Conservation (phyloP, 2,888 invertebrate species). For the Hypercompe scribonia region DNA sequence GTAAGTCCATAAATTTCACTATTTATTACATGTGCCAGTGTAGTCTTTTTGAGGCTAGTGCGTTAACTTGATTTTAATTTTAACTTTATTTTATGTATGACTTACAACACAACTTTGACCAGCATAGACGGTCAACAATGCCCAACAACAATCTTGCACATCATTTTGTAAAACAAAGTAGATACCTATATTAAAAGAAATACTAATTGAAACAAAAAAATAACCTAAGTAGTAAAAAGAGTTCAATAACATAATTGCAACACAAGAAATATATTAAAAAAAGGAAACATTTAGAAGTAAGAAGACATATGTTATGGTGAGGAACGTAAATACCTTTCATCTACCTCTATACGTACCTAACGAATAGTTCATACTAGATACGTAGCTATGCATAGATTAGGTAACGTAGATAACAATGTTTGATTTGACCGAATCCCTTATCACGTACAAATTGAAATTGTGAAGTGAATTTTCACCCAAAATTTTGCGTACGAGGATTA, state of each 20-base stretch:
- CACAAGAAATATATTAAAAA: neutral
- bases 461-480: neutral
- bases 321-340: too few species aligned
- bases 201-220: neutral
- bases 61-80: neutral
- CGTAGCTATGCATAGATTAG: neutral
- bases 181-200: neutral
- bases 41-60: neutral
- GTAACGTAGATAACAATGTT: neutral
- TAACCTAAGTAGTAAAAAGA: too few species aligned
- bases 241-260: neutral
- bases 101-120: neutral
- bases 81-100: neutral
- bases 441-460: neutral
- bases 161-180: neutral
- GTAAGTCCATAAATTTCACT: slow-evolving; percentile 36
- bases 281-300: too few species aligned
- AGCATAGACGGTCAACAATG: neutral
- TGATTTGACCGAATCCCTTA: neutral
- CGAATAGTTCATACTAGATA: neutral
- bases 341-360: neutral
- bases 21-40: slow-evolving; percentile 40
- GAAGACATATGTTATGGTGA: neutral
- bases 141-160: neutral
- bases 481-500: neutral